These are phyloP conservation scores for Trachelipus rathkii DNA, from an alignment of 1,140 invertebrate species.

Conservation along the genomic window DNA sequence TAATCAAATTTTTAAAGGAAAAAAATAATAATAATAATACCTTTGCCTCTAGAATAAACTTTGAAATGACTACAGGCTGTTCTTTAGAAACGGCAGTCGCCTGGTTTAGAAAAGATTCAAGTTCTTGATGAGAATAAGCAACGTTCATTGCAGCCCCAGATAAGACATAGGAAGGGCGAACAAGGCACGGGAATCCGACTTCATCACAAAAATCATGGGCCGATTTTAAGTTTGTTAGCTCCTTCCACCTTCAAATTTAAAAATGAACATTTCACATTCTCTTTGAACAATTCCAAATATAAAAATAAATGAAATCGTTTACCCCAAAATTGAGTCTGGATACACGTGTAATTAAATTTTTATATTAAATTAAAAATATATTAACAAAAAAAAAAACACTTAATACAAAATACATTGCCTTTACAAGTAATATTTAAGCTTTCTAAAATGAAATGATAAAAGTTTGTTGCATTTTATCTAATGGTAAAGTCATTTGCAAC, in stretches of 20 bases:
- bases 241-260: slow-evolving; percentile 68
- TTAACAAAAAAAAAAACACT: too few species aligned
- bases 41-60: slow-evolving; percentile 96
- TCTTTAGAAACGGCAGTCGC: slow-evolving; percentile 91
- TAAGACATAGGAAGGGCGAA: slow-evolving; percentile 95
- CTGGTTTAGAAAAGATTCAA: slow-evolving; percentile 85
- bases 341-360: too few species aligned
- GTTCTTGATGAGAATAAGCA: slow-evolving; percentile 82
- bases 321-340: too few species aligned
- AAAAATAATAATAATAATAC: slow-evolving; percentile 48
- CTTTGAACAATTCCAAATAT: too few species aligned
- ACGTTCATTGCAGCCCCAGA: slow-evolving; percentile 99
- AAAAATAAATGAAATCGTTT: too few species aligned
- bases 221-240: slow-evolving; percentile 79
- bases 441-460: too few species aligned
- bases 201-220: slow-evolving; percentile 87
- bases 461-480: too few species aligned
- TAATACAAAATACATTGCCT: too few species aligned
- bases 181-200: slow-evolving; percentile 96
- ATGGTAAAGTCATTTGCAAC: background rate
- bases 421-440: too few species aligned
- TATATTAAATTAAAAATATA: too few species aligned
- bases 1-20: too few species aligned
- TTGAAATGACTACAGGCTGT: slow-evolving; percentile 96
- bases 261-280: too few species aligned